phyloP scores from a whole-genome alignment of 2,888 invertebrate genomes.

The Coleophora deauratella region DNA sequence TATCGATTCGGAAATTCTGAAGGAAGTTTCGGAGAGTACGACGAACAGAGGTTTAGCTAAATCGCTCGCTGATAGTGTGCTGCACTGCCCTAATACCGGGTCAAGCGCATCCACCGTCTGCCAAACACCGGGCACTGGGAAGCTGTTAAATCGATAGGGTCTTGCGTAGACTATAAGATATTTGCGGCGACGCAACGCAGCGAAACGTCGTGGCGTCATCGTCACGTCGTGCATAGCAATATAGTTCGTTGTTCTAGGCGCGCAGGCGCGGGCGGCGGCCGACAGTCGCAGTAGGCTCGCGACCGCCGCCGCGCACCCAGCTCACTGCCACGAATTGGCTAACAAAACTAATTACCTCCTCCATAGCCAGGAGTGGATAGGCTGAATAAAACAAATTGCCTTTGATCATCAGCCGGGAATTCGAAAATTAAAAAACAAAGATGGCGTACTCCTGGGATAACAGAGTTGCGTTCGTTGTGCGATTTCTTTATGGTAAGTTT shows the following conservation, averaged over 20 bases:
- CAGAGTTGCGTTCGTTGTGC: slow-evolving; percentile 86
- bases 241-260: slow-evolving; percentile 19
- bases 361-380: too few species aligned
- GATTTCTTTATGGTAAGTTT: slow-evolving; percentile 85
- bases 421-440: slow-evolving; percentile 2
- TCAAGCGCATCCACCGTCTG: slow-evolving; percentile 10
- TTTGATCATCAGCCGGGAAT: too few species aligned
- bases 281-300: slow-evolving; percentile 30
- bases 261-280: slow-evolving; percentile 41
- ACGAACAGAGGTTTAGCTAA: not conserved
- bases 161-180: slow-evolving; percentile 8
- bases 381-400: too few species aligned
- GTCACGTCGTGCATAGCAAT: slow-evolving; percentile 1
- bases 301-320: slow-evolving; percentile 37
- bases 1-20: too few species aligned
- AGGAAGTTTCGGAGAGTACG: too few species aligned
- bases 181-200: slow-evolving; percentile 6
- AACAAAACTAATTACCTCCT: too few species aligned
- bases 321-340: not conserved
- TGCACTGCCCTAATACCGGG: not conserved
- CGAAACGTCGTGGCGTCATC: too few species aligned
- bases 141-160: slow-evolving; percentile 11
- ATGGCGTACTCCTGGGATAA: slow-evolving; percentile 91
- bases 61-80: not conserved
- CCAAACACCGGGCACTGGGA: slow-evolving; percentile 6